Conservation (phyloP, 1,140 invertebrate species). For the Hesperophylax magnus region DNA sequence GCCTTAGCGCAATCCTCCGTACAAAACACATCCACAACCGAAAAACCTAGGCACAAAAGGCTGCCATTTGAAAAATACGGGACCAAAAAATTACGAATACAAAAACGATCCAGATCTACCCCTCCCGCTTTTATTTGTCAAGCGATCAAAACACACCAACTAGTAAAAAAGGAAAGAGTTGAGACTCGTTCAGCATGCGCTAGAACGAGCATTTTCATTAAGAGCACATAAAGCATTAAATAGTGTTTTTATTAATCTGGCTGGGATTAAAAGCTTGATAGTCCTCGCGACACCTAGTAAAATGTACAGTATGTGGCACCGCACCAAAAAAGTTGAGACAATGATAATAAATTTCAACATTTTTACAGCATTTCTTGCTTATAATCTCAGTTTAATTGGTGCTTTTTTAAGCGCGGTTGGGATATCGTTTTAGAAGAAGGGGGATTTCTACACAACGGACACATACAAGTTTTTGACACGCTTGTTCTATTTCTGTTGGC, state of each 20-base stretch:
- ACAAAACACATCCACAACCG: too few relatives aligned
- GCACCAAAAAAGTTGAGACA: background rate
- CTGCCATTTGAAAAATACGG: constrained; percentile 30
- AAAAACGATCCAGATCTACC: background rate
- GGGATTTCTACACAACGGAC: constrained; percentile 35
- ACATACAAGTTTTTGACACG: constrained; percentile 47
- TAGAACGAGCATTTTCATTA: constrained; percentile 14
- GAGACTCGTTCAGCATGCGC: background rate
- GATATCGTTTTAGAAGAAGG: constrained; percentile 22
- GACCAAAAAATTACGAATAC: constrained; percentile 24
- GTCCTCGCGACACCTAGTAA: background rate
- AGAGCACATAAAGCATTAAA: constrained; percentile 28
- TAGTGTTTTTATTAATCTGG: background rate
- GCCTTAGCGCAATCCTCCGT: background rate
- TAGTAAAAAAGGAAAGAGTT: constrained; percentile 17
- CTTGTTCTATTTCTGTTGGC: constrained; percentile 45
- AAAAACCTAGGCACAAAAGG: constrained; percentile 14
- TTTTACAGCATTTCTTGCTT: background rate
- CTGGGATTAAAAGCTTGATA: constrained; percentile 28
- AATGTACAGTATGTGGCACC: constrained; percentile 4
- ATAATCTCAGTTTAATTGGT: background rate
- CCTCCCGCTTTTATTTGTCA: background rate
- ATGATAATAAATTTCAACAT: background rate
- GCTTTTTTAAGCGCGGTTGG: background rate
- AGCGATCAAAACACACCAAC: background rate